These are phyloP conservation scores for Mormyrus hasselquistii DNA, from an alignment of 2,797 vertebrate species.

Conservation along the genomic window DNA sequence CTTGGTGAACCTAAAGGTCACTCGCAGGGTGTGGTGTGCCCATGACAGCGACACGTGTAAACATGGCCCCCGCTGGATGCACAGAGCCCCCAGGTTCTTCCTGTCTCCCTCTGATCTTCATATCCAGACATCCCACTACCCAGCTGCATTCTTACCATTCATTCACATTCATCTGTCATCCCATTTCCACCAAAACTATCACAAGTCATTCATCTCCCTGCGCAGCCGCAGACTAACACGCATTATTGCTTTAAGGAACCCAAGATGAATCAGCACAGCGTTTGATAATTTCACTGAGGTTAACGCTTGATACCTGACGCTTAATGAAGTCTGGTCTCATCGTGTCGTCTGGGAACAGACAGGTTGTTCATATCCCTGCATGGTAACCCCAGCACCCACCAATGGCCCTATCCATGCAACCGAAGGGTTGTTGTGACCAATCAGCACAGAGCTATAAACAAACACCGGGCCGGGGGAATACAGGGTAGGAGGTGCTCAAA, in stretches of 20 bases:
- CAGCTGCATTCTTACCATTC: neutral
- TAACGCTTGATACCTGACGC: neutral
- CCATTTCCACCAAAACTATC: neutral
- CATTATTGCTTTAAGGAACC: neutral
- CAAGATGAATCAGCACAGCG: neutral
- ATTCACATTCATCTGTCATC: neutral
- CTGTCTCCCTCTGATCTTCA: neutral
- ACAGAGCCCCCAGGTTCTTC: neutral
- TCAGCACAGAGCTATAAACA: constrained; percentile 4
- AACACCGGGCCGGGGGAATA: neutral
- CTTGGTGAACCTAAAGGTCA: neutral
- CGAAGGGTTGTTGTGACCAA: neutral
- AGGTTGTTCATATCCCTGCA: neutral
- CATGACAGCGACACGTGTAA: neutral
- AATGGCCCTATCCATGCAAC: neutral
- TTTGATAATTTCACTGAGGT: neutral
- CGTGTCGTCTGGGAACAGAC: neutral
- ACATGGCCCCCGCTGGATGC: neutral
- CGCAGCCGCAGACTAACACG: neutral
- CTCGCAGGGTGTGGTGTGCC: neutral
- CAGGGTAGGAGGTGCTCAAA: neutral
- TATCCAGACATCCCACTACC: neutral
- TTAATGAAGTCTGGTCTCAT: neutral
- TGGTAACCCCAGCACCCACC: neutral
- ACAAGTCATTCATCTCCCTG: neutral